A percentile compares a stretch with the other conserved stretches of the same genome.
phyloP scores from a whole-genome alignment of 2,113 vertebrate genomes.

The Esox niger region DNA sequence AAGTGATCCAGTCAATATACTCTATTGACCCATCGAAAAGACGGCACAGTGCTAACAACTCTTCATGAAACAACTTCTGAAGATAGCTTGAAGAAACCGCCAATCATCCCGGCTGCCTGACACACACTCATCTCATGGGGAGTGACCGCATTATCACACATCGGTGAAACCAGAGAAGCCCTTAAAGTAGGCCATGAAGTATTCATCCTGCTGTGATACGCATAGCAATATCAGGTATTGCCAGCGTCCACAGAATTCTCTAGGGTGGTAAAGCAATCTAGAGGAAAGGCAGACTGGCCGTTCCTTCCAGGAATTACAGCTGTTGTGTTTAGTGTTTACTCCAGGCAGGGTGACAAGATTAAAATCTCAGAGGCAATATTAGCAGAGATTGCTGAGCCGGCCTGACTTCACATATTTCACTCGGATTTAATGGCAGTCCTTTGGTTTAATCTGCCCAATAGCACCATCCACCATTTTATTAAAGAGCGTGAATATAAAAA shows the following conservation, averaged over 20 bases:
- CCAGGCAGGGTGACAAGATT: constrained; percentile 7
- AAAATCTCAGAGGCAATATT: constrained; percentile 9
- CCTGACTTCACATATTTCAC: constrained; percentile 48
- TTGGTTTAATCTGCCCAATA: constrained; percentile 22
- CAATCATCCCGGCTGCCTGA: constrained; percentile 26
- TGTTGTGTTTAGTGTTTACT: neutral
- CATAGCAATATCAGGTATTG: constrained; percentile 51
- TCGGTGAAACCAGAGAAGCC: constrained; percentile 54
- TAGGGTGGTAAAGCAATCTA: neutral
- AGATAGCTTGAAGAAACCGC: constrained; percentile 36
- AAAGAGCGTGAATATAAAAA: constrained; percentile 4
- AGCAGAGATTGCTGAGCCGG: constrained; percentile 21
- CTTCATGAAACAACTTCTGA: constrained; percentile 43
- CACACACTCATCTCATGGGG: too few relatives aligned
- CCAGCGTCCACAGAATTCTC: constrained; percentile 50
- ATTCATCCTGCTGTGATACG: constrained; percentile 55
- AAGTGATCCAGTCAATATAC: constrained; percentile 30
- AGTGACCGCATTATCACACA: constrained; percentile 36
- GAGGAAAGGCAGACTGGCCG: neutral
- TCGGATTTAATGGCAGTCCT: constrained; percentile 19
- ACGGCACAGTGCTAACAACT: constrained; percentile 32
- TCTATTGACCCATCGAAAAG: constrained; percentile 26
- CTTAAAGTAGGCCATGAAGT: constrained; percentile 66
- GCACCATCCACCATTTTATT: neutral
- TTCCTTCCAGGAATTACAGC: constrained; percentile 49